Percentiles rank a stretch among this genome's conserved stretches.
These are phyloP conservation scores for Drosophila prostipennis DNA, from an alignment of 2,888 invertebrate species.

Conservation along the genomic window DNA sequence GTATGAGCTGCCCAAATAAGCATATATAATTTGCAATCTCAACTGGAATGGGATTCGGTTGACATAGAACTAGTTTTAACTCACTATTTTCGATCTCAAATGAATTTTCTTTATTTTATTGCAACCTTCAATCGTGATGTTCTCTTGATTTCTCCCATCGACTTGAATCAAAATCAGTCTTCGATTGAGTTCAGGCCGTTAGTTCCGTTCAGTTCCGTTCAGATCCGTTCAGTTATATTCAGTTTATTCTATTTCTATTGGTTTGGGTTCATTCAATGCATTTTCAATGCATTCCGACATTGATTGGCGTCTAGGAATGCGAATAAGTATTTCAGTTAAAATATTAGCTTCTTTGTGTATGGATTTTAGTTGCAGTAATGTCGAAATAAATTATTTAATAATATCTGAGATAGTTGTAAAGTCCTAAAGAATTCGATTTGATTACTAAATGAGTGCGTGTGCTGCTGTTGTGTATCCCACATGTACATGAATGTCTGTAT, in stretches of 20 bases:
- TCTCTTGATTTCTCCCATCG: slow-evolving; percentile 5
- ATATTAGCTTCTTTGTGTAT: too few species aligned
- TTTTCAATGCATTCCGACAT: slow-evolving; percentile 27
- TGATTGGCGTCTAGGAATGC: slow-evolving; percentile 10
- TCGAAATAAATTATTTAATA: too few species aligned
- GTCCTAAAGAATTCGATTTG: background rate
- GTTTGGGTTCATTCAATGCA: slow-evolving; percentile 12
- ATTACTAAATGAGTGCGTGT: slow-evolving; percentile 5
- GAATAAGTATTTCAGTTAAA: too few species aligned
- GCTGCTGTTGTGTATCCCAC: slow-evolving; percentile 19
- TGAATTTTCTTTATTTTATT: background rate
- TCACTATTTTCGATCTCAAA: too few species aligned
- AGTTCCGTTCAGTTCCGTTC: slow-evolving; percentile 8
- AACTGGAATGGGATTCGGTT: too few species aligned
- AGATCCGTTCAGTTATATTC: slow-evolving; percentile 18
- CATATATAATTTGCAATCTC: too few species aligned
- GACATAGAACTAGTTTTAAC: background rate
- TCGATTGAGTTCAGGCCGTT: slow-evolving; percentile 16
- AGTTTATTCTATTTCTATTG: slow-evolving; percentile 14
- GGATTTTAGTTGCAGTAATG: too few species aligned
- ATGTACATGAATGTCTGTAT: slow-evolving; percentile 38
- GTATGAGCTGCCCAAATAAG: too few species aligned
- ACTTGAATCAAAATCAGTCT: slow-evolving; percentile 1
- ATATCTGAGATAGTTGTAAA: too few species aligned
- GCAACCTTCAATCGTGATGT: slow-evolving; percentile 5